Percentiles rank a stretch among this genome's conserved stretches.
Evolutionary conservation across 2,888 invertebrate genomes (phyloP).

Genomic region (Drosophila meridionalis): DNA sequence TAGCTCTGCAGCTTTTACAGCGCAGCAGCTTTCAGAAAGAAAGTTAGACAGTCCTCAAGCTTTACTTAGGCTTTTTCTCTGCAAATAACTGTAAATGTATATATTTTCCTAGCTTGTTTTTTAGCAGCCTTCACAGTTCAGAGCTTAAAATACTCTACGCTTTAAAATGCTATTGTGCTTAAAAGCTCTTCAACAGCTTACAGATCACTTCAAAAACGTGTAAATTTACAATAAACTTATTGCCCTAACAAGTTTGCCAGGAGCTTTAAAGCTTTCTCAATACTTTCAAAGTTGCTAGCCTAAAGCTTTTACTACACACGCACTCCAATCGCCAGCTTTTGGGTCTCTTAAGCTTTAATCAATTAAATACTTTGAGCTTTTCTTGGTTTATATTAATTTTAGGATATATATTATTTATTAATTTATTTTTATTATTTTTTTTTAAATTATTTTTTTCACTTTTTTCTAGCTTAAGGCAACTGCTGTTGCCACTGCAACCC

Average conservation of each 20-base stretch:
- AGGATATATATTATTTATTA: not conserved
- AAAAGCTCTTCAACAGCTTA: too few species aligned
- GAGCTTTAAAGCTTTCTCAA: not conserved
- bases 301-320: not conserved
- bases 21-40: too few species aligned
- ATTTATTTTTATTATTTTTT: slow-evolving; percentile 19
- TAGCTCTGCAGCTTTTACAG: too few species aligned
- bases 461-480: slow-evolving; percentile 31
- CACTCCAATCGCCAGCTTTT: too few species aligned
- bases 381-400: not conserved
- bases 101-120: too few species aligned
- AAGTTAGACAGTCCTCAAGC: too few species aligned
- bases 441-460: slow-evolving; percentile 1
- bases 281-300: not conserved
- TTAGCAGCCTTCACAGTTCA: not conserved
- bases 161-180: too few species aligned
- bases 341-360: not conserved
- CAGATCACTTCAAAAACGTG: too few species aligned
- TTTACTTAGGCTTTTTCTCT: too few species aligned
- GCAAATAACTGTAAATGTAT: too few species aligned
- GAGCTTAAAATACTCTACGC: too few species aligned
- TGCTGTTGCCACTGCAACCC: slow-evolving; percentile 8
- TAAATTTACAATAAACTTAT: too few species aligned
- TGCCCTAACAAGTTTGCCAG: not conserved
- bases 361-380: not conserved